Conservation (phyloP, 92 coral and sea anemone genomes). For the Paragorgia papillata region DNA sequence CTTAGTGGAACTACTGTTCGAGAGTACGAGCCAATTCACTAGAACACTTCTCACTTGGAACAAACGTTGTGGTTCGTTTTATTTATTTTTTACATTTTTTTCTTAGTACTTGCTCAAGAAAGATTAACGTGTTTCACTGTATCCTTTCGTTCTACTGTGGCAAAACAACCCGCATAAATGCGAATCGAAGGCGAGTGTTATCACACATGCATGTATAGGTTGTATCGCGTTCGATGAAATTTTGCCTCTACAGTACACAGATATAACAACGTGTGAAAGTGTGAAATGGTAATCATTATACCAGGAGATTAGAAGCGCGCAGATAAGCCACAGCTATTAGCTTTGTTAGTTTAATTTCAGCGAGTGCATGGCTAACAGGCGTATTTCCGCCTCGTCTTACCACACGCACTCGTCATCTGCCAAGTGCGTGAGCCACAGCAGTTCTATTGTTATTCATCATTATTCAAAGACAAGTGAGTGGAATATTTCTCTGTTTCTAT, state of each 20-base stretch:
- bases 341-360: slow-evolving; percentile 52
- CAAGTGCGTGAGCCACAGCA: slow-evolving; percentile 39
- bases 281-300: slow-evolving; percentile 52
- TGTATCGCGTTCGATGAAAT: slow-evolving; percentile 5
- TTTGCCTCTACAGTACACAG: slow-evolving; percentile 27
- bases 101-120: slow-evolving; percentile 3
- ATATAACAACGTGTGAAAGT: slow-evolving; percentile 51
- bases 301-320: slow-evolving; percentile 48
- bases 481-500: slow-evolving; percentile 34
- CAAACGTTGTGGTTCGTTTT: slow-evolving; percentile 52
- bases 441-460: slow-evolving; percentile 48
- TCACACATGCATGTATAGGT: slow-evolving; percentile 15
- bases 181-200: slow-evolving; percentile 16
- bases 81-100: slow-evolving; percentile 39
- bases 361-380: slow-evolving; percentile 53
- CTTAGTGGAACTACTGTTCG: background rate
- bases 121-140: slow-evolving; percentile 23
- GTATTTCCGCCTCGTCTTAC: slow-evolving; percentile 49
- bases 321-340: slow-evolving; percentile 50
- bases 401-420: slow-evolving; percentile 38
- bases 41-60: slow-evolving; percentile 40
- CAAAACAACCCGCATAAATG: slow-evolving; percentile 20
- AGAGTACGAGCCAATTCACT: slow-evolving; percentile 16
- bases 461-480: slow-evolving; percentile 48
- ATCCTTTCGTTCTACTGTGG: slow-evolving; percentile 26